Evolutionary conservation across 2,113 vertebrate genomes (phyloP), one percentile per base, ranked within the genome.

Genomic region (Toxotes chatareus): DNA sequence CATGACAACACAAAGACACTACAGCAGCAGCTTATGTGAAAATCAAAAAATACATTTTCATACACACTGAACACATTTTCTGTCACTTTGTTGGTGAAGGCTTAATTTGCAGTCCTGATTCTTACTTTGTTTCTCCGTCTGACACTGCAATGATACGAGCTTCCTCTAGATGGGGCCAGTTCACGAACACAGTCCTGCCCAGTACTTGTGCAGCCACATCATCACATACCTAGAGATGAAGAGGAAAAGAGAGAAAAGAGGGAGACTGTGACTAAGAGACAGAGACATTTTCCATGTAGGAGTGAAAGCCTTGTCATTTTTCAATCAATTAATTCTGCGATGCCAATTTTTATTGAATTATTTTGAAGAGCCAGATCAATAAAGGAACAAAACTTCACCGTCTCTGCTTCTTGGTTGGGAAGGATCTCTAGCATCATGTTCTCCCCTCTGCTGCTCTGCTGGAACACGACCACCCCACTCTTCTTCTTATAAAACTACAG

Each of bases 91-190:
- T 8, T 51, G 19, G 3, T 4, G 57, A 49, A 62, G 27, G 0
- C 42, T 8, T 56, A 44, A 16, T 9, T 27, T 31, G 5, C 2
- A 1, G 86, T 1, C 2, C 7, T 10, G 0, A 11, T 32, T 69
- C 96, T 95, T 95, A 98, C 98, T 96, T 99, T 3, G 95, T 96
- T 74, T 98, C 96, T 77, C 97, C 97, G 73, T 99, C 97, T n/a
- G 97, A 98, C 80, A 99, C 95, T 14, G 96, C 97, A 66, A 99
- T 91, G 84, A 98, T 95, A 72, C 97, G 96, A 69, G 98, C 97
- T 95, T 99, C 98, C 94, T 99, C 98, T 75, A 99, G 95, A 90
- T 99, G 98, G 47, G 98, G 98, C 98, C 98, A 99, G 90, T 97
- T 99, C 76, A 99, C 97, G 88, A 99, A 99, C 64, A 99, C 90